Conservation (phyloP, 2,888 invertebrate genomes). For the Subacronicta megacephala region DNA sequence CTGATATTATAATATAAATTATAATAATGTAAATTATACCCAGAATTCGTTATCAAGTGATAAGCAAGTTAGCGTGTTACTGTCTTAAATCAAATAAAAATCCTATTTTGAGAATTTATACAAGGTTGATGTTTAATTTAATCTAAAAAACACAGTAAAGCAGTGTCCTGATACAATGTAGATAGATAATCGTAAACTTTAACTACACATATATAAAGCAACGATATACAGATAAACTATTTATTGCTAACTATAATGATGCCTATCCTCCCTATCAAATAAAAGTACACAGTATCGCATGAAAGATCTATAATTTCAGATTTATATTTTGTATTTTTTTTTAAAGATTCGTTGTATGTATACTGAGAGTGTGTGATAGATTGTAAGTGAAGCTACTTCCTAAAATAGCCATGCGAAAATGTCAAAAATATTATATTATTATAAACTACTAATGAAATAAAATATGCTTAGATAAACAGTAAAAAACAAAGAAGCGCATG, state of each 20-base stretch:
- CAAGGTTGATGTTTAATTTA: not conserved
- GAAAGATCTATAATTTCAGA: conserved; percentile 42
- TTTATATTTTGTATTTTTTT: conserved; percentile 13
- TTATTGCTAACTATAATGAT: conserved; percentile 55
- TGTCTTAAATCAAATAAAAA: conserved; percentile 2
- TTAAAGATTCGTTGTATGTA: conserved; percentile 30
- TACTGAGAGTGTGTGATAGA: conserved; percentile 42
- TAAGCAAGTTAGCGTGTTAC: conserved; percentile 8
- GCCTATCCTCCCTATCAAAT: conserved; percentile 40
- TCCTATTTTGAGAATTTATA: conserved; percentile 8
- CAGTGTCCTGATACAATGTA: conserved; percentile 68
- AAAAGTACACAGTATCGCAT: conserved; percentile 45
- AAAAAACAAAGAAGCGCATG: conserved; percentile 50
- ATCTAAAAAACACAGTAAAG: conserved; percentile 53
- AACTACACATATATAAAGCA: conserved; percentile 78
- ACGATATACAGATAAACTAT: conserved; percentile 66
- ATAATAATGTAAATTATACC: conserved; percentile 5
- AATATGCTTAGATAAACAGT: conserved; percentile 26
- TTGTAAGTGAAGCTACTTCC: conserved; percentile 25
- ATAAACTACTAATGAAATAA: conserved; percentile 29
- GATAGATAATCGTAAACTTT: conserved; percentile 53
- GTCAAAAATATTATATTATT: conserved; percentile 19
- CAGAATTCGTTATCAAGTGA: conserved; percentile 5
- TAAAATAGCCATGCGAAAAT: conserved; percentile 29
- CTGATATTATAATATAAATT: conserved; percentile 8